Conservation (phyloP, 2,797 vertebrate species). For the Pangasius macronema region DNA sequence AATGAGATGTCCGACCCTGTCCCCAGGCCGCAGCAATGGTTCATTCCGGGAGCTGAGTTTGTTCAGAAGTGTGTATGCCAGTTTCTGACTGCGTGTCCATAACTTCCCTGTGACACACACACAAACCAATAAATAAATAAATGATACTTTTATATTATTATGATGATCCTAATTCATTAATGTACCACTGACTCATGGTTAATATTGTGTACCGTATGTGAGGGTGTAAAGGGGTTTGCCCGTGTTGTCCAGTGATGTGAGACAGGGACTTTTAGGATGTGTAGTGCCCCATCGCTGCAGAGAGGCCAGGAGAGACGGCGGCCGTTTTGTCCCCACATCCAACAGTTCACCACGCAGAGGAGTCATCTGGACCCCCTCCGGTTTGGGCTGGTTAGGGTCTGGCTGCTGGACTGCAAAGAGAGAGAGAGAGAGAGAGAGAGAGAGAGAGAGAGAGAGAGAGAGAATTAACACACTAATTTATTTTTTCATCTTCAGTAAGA, state of each 20-base stretch:
- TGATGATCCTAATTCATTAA: not conserved
- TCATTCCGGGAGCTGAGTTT: conserved; percentile 90
- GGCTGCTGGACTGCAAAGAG: conserved; percentile 79
- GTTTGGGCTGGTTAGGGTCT: conserved; percentile 92
- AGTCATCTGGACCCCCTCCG: conserved; percentile 85
- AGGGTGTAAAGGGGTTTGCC: conserved; percentile 90
- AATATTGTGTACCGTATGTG: conserved; percentile 79
- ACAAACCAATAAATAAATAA: conserved; percentile 21
- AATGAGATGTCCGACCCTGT: conserved; percentile 80
- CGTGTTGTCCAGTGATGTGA: conserved; percentile 87
- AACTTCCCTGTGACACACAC: conserved; percentile 82
- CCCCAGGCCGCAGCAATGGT: conserved; percentile 88
- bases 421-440: not conserved
- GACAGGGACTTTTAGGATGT: conserved; percentile 88
- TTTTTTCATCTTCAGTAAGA: not conserved
- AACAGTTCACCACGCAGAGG: conserved; percentile 84
- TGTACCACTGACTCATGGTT: not conserved
- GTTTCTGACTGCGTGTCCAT: conserved; percentile 94
- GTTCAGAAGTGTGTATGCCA: conserved; percentile 93
- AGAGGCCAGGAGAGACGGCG: conserved; percentile 83
- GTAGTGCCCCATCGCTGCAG: conserved; percentile 89
- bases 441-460: conserved; percentile 4
- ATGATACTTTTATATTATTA: not conserved
- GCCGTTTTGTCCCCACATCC: conserved; percentile 78
- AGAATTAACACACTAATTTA: not conserved